phyloP scores from a whole-genome alignment of 2,888 invertebrate species.

The Eupithecia inturbata region DNA sequence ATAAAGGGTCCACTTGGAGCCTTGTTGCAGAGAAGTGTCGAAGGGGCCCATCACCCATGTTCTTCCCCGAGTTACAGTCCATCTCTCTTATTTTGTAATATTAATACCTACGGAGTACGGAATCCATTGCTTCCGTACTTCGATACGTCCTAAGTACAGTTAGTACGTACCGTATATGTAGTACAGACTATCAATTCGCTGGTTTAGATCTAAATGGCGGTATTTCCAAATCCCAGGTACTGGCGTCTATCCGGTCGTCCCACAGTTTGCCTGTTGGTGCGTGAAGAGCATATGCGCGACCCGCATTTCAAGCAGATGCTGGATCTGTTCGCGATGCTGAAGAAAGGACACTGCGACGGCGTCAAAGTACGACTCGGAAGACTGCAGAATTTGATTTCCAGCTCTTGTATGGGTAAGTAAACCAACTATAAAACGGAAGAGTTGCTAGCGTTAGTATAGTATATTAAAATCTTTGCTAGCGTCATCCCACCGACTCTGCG shows the following conservation, averaged over 20 bases:
- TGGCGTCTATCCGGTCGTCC: constrained; percentile 99
- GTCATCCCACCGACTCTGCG: background rate
- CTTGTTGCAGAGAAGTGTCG: too few species aligned
- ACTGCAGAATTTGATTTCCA: constrained; percentile 97
- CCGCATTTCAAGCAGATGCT: constrained; percentile 98
- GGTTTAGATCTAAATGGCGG: background rate
- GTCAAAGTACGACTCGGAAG: constrained; percentile 97
- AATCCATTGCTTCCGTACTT: too few species aligned
- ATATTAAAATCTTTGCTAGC: too few species aligned
- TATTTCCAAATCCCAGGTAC: constrained; percentile 87
- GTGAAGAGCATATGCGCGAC: constrained; percentile 98
- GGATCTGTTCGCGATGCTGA: constrained; percentile 97
- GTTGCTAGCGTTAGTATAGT: background rate
- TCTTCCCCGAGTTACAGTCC: background rate
- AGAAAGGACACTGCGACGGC: constrained; percentile 98
- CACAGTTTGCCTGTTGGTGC: constrained; percentile 96
- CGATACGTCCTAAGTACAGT: too few species aligned
- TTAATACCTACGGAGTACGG: too few species aligned
- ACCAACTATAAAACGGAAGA: background rate
- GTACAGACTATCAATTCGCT: too few species aligned
- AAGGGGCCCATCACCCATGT: too few species aligned
- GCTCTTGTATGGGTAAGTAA: constrained; percentile 93
- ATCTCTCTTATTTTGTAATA: too few species aligned
- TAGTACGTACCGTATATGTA: too few species aligned
- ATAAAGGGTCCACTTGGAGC: too few species aligned